A percentile compares a stretch with the other conserved stretches of the same genome.
phyloP scores from a whole-genome alignment of 1,140 invertebrate species.

The Leptopilina clavipes region DNA sequence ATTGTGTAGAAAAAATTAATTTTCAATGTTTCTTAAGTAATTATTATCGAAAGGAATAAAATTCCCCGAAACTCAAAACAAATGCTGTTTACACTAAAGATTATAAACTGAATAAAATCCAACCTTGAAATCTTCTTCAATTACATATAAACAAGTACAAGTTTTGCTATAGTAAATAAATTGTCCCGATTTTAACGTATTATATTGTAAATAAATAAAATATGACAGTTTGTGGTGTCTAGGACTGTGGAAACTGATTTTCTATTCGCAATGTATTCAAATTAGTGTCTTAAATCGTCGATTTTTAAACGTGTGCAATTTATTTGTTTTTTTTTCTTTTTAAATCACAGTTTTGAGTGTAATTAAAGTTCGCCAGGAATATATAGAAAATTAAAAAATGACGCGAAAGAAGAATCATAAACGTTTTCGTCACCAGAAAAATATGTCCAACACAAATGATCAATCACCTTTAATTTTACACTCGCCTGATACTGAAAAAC shows the following conservation, averaged over 20 bases:
- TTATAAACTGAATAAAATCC: constrained; percentile 37
- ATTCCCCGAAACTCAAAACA: background rate
- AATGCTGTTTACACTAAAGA: constrained; percentile 30
- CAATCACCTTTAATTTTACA: background rate
- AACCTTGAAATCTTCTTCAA: constrained; percentile 18
- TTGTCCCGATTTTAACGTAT: background rate
- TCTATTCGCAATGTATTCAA: background rate
- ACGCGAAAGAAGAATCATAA: background rate
- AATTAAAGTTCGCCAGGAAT: background rate
- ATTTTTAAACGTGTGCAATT: background rate
- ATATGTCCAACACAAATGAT: background rate
- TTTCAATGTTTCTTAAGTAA: no score
- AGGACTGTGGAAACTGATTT: background rate
- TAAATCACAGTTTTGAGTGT: background rate
- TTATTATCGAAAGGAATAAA: no score
- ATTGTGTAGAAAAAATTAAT: no score
- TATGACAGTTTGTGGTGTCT: background rate
- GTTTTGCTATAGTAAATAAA: background rate
- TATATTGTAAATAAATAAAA: constrained; percentile 16
- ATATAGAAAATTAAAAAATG: background rate
- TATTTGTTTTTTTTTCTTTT: background rate
- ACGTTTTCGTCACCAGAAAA: background rate
- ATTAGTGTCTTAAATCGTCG: background rate
- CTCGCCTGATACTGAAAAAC: background rate
- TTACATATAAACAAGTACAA: no score